Evolutionary conservation across 2,797 vertebrate species (phyloP), one percentile per base, ranked within the genome.

Genomic region (Dicrostonyx torquatus): DNA sequence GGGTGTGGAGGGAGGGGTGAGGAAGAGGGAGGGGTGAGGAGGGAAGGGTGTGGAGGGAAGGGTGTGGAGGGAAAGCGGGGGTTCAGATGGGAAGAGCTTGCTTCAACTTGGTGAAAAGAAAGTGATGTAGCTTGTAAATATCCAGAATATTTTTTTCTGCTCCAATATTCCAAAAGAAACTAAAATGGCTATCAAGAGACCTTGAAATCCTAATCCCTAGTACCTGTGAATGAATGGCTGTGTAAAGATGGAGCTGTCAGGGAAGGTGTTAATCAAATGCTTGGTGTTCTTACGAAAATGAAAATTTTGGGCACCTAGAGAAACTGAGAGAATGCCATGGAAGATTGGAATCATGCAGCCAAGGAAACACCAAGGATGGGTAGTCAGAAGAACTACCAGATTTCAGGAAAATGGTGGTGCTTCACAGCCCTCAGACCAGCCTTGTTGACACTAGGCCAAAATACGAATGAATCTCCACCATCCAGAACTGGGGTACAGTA

Each of bases 31-130:
- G 5, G 15, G 24, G 26, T 29, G 40, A 4, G 3, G 84, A 96
- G 17, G 17, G 53, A 55, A 0, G 53, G 53, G 48, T 50, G 48
- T 12, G 48, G 48, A 14, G 40, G 13, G 5, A 14, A 6, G 31
- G 31, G 64, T n/a, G 15, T n/a, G 4, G 15, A 80, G 29, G 50
- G 40, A 70, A 84, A 89, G 20, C 37, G 68, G 17, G 1, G 15
- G 29, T 24, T 22, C 80, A 55, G 60, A 60, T 75, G 75, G 48
- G 60, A 87, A 60, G 12, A 75, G 18, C 6, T 72, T 70, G 6
- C 34, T 90, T 90, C 24, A 87, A 48, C 26, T 93, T 83, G 55
- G 55, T 70, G 22, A 55, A 50, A 91, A 82, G 55, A 60, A 90
- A 92, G 48, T 13, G 76, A 10, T 0, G 0, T 53, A 72, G 34